Base-by-base conservation (phyloP, 2,888 invertebrate genomes). In the Cheilosia vulpina region DNA sequence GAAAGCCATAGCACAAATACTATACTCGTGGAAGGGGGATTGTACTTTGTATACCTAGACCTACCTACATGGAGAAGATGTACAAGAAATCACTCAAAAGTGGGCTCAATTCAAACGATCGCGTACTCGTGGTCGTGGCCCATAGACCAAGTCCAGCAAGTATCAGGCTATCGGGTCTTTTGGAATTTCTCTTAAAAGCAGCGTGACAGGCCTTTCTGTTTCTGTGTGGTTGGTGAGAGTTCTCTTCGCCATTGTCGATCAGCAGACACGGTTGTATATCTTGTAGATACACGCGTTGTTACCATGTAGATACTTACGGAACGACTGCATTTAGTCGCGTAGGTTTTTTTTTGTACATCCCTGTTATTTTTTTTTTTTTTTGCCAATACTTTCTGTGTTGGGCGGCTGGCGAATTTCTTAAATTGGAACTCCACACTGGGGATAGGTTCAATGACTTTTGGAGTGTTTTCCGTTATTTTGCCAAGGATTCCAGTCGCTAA, bases 11-110 rank as follows among this genome's bases (percentile, higher is more conserved):
- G 21, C 17, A 34, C 6, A 19, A 38, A 38, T 13, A 38, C 1
- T 38, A 34, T 21, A 17, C 34, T 53, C 6, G 17, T 15, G 21
- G 45, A 68, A 19, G 47, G 27, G 17, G 34, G 50, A 31, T 34
- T 27, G 6, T 27, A 27, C 27, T 27, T 27, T 55, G n/a, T 24
- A 21, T 2, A 7, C 13, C 13, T 24, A 21, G 0, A 7, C 13
- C 13, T 19, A 38, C 34, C 21, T 38, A 38, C 7, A 45, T 17
- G 45, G 0, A 27, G 53, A 41, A 7, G 34, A n/a, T 7, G n/a
- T 52, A 15, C 52, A 15, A 62, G 55, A 75, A 75, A 63, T 65
- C 57, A 75, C 75, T 75, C 75, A 75, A 75, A 58, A 65, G 47
- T 47, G 45, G 41, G 65, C 57, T 75, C 55, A 55, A 63, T 34